phyloP scores from a whole-genome alignment of 2,797 vertebrate genomes.

The Tolypeutes matacus region DNA sequence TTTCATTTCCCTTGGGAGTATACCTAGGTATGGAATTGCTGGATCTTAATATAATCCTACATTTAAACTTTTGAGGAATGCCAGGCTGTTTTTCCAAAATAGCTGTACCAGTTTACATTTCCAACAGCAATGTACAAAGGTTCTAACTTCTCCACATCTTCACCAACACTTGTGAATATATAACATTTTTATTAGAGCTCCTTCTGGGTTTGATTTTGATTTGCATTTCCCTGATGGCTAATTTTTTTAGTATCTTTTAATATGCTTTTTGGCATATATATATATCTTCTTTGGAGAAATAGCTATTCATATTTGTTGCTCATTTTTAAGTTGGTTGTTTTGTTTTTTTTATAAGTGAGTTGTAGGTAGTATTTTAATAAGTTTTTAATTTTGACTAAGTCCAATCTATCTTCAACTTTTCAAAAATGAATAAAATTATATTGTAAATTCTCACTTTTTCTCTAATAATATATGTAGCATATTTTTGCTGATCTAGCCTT shows the following conservation, averaged over 20 bases:
- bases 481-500: not conserved
- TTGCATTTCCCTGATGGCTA: not conserved
- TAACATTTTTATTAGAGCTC: not conserved
- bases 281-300: not conserved
- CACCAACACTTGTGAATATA: not conserved
- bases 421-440: not conserved
- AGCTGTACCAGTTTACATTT: not conserved
- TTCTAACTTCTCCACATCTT: not conserved
- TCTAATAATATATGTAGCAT: not conserved
- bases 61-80: not conserved
- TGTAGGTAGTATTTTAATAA: not conserved
- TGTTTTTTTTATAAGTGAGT: not conserved
- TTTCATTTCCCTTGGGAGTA: conserved; percentile 16
- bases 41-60: not conserved
- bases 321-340: not conserved
- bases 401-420: not conserved
- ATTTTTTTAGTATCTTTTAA: not conserved
- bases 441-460: not conserved
- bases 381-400: conserved; percentile 18
- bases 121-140: not conserved
- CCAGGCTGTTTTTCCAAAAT: not conserved
- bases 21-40: not conserved
- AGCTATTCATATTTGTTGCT: not conserved
- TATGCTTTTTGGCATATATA: not conserved
- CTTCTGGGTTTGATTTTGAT: not conserved